Base-by-base conservation (phyloP, 2,797 vertebrate genomes). In the Microctenopoma steveboyesi region DNA sequence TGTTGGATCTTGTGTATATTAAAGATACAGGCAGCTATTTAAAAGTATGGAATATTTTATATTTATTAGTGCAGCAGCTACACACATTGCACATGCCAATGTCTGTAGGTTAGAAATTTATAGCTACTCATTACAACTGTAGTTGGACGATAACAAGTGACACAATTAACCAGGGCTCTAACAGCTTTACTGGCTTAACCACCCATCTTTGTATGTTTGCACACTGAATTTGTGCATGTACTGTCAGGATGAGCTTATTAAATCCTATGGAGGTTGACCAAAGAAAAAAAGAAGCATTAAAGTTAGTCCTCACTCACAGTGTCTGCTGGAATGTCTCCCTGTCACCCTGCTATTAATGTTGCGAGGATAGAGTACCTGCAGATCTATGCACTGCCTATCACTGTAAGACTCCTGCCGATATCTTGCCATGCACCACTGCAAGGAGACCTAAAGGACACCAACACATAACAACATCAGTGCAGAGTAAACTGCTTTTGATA, bases 91-190 rank as follows among this genome's bases (percentile, higher is more conserved):
- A 47, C 46, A 47, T 22, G 69, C 43, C n/a, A 63, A 53, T 25
- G 1, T 59, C 35, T 33, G 25, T 54, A 33, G 49, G 28, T 53
- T 43, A 2, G 28, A 14, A 52, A 61, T 35, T 55, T 46, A 39
- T 27, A 54, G 33, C 49, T 47, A 30, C 39, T 54, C 10, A 51
- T 64, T 52, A 52, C 61, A 30, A 52, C 61, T 50, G 18, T 11
- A 47, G 18, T 46, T 46, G n/a, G 43, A 39, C 49, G n/a, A 45
- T 39, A 35, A 60, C n/a, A 57, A 33, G 9, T 60, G 47, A 65
- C 43, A 46, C 15, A 18, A 46, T 50, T 39, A 9, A 62, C 25
- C 30, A 53, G 48, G 14, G 18, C 50, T 55, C 13, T n/a, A 3
- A 2, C 52, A 45, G 16, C 22, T 30, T 35, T 45, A 57, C 4